A percentile compares a stretch with the other conserved stretches of the same genome.
These are phyloP conservation scores for Mobula hypostoma DNA, from an alignment of 2,113 vertebrate genomes.

Conservation along the genomic window DNA sequence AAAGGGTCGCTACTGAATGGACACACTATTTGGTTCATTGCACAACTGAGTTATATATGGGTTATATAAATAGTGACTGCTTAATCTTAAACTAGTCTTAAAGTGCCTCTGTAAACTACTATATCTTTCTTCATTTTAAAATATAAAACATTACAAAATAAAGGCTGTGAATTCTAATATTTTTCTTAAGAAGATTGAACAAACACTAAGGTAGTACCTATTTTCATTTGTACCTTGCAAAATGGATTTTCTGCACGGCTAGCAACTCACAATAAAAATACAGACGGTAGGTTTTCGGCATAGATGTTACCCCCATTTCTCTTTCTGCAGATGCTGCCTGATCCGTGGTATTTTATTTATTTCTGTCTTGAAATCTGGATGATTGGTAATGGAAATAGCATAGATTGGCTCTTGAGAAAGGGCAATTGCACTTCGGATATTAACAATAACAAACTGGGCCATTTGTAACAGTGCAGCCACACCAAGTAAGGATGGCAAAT, in stretches of 20 bases:
- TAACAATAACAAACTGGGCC: too few relatives aligned
- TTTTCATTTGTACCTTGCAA: neutral
- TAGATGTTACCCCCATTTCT: too few relatives aligned
- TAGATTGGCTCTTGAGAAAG: too few relatives aligned
- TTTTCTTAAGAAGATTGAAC: neutral
- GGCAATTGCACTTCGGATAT: too few relatives aligned
- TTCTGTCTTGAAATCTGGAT: too few relatives aligned
- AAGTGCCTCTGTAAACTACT: neutral
- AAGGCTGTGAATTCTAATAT: neutral
- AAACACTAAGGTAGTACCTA: neutral
- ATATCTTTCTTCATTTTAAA: neutral
- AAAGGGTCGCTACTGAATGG: conserved; percentile 12
- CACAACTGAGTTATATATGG: neutral
- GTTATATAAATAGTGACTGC: neutral
- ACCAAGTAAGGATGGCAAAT: too few relatives aligned
- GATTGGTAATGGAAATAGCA: too few relatives aligned
- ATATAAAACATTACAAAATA: neutral
- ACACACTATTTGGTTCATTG: neutral
- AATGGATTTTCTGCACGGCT: neutral
- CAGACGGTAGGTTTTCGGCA: too few relatives aligned
- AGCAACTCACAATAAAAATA: neutral
- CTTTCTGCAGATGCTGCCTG: too few relatives aligned
- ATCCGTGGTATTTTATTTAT: too few relatives aligned
- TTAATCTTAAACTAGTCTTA: neutral
- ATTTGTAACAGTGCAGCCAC: too few relatives aligned